Conservation (phyloP, 1,140 invertebrate species). For the Maconellicoccus hirsutus region DNA sequence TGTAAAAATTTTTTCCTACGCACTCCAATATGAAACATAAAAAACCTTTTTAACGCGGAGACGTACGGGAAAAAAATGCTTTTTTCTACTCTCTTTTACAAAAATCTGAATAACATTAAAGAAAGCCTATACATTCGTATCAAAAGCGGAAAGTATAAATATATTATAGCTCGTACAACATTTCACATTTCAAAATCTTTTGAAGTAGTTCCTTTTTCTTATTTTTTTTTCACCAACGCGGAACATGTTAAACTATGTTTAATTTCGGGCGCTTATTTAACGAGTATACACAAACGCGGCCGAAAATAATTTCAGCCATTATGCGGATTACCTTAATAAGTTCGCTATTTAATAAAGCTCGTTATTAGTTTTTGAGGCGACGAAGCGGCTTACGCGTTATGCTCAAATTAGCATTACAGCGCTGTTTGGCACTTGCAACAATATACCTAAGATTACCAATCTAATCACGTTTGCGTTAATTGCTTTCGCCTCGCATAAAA, state of each 20-base stretch:
- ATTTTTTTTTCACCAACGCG: not conserved
- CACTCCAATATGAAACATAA: conserved; percentile 4
- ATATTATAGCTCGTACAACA: not conserved
- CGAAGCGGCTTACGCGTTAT: no score
- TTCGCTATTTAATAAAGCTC: conserved; percentile 2
- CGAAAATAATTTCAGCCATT: not conserved
- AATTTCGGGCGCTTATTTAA: not conserved
- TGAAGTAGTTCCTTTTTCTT: not conserved
- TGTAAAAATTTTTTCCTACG: not conserved
- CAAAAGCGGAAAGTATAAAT: conserved; percentile 9
- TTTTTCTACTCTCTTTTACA: not conserved
- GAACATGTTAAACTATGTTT: conserved; percentile 4
- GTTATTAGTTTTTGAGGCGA: conserved; percentile 3
- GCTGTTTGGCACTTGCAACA: not conserved
- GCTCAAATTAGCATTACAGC: not conserved
- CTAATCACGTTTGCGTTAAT: conserved; percentile 8
- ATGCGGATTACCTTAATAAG: not conserved
- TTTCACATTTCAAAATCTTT: conserved; percentile 9
- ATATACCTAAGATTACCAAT: not conserved
- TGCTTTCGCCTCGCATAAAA: conserved; percentile 3
- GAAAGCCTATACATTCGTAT: conserved; percentile 8
- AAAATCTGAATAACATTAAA: conserved; percentile 10
- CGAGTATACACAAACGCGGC: no score
- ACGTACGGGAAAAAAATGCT: not conserved
- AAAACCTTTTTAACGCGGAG: not conserved